Base-by-base conservation (phyloP, 1,140 invertebrate species). In the Aphaenogaster floridana region DNA sequence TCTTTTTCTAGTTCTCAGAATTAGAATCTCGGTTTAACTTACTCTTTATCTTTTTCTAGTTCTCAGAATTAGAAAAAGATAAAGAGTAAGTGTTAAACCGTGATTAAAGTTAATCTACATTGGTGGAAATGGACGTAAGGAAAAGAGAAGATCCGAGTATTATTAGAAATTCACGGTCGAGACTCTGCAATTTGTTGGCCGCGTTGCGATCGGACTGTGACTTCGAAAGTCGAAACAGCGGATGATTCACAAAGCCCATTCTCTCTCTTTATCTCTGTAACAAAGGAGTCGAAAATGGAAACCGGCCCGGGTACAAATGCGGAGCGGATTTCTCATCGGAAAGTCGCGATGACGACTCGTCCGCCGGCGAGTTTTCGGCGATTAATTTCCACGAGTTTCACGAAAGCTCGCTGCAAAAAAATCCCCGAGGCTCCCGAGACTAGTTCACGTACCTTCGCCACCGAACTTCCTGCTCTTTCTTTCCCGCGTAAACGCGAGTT, bases 401-500 rank as follows among this genome's bases (percentile, higher is more conserved):
- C 7, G 6, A 64, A 45, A 68, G 1, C 13, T 21, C 9, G 7
- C 8, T 17, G 13, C 1, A 50, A 69, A 39, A 52, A 88, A 77
- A 59, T 34, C 15, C 15, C 15, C 3, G 34, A 59, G 54, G 5
- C 71, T 48, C 28, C 28, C 28, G 9, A 17, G 39, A 28, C 42
- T n/a, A 21, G 64, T 80, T 36, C 66, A 39, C 57, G 63, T 50
- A 48, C n/a, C 71, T 63, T 36, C 36, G 52, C n/a, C n/a, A 64
- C 21, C 36, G 34, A 50, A 89, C 79, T 85, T 90, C 79, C 88
- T 89, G 88, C 45, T 78, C 39, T 89, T 81, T 84, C 69, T 84
- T 48, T 50, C 52, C 11, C 86, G 89, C 74, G 74, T 90, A 90
- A 85, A 90, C 88, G 79, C 89, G 81, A 90, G 79, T 42, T 59